Evolutionary conservation across 2,797 vertebrate species (phyloP).

Genomic region (Anabacerthia variegaticeps): DNA sequence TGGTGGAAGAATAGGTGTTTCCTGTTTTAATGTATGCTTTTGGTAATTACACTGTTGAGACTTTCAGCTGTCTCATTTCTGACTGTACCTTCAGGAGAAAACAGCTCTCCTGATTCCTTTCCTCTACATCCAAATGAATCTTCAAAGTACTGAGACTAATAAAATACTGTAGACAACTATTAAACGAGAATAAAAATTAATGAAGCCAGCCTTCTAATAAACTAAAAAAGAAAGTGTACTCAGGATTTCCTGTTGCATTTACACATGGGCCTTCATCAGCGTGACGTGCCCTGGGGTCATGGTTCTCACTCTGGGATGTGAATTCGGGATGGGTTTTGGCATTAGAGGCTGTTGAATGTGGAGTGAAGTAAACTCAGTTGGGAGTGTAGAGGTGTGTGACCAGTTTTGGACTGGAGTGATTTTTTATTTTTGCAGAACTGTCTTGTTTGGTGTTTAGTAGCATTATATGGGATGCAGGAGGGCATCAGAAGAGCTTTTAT

Average conservation of each 20-base stretch:
- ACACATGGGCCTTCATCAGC: fast-evolving
- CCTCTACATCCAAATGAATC: neutral
- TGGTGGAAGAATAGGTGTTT: neutral
- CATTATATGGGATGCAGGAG: neutral
- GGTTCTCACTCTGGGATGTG: neutral
- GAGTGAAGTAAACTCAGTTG: neutral
- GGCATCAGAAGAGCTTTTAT: neutral
- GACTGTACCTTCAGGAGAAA: neutral
- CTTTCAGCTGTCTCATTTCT: neutral
- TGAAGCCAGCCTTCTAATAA: neutral
- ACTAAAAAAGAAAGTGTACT: neutral
- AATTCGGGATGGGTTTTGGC: neutral
- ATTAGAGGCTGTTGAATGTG: neutral
- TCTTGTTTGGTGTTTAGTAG: neutral
- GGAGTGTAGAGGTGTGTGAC: neutral
- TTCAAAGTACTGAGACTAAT: neutral
- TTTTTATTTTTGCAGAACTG: neutral
- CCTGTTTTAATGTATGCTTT: neutral
- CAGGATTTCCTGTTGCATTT: neutral
- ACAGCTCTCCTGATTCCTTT: neutral
- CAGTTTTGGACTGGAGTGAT: neutral
- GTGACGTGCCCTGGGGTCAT: neutral
- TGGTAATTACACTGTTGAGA: neutral
- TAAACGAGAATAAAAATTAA: neutral
- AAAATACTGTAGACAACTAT: neutral